Percentiles rank a stretch among this genome's conserved stretches.
Evolutionary conservation across 2,888 invertebrate genomes (phyloP).

Genomic region (Polyploca ridens): DNA sequence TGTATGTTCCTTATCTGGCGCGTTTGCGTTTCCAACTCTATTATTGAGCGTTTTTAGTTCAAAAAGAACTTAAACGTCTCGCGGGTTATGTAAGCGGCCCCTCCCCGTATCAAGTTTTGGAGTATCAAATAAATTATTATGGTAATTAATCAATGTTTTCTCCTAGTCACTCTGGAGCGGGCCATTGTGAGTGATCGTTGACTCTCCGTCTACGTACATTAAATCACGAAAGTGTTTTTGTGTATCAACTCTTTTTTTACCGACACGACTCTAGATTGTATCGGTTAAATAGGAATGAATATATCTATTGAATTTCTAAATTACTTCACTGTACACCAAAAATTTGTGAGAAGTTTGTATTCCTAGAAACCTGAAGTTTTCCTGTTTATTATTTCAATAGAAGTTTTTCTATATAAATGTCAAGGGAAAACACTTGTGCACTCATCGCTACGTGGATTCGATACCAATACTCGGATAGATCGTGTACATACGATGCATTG

Average conservation of each 20-base stretch:
- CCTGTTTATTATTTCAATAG: background rate
- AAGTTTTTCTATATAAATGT: conserved; percentile 21
- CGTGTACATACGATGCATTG: conserved; percentile 49
- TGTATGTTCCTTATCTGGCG: conserved; percentile 36
- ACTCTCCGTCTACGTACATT: conserved; percentile 69
- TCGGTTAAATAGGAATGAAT: conserved; percentile 41
- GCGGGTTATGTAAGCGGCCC: conserved; percentile 70
- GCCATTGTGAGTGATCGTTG: conserved; percentile 81
- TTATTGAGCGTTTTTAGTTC: conserved; percentile 63
- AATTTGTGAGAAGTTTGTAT: background rate
- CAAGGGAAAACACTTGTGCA: conserved; percentile 38
- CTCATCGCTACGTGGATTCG: conserved; percentile 36
- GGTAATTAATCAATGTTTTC: conserved; percentile 85
- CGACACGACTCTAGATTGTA: conserved; percentile 40
- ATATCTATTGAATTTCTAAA: conserved; percentile 23
- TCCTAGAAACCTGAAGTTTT: background rate
- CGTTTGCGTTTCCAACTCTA: conserved; percentile 60
- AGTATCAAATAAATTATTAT: conserved; percentile 85
- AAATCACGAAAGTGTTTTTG: conserved; percentile 72
- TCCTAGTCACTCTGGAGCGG: conserved; percentile 78
- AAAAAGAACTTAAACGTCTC: conserved; percentile 68
- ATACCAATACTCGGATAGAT: conserved; percentile 46
- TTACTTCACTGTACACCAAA: conserved; percentile 1
- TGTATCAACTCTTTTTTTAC: conserved; percentile 60
- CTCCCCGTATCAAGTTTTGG: conserved; percentile 80